phyloP scores from a whole-genome alignment of 2,888 invertebrate genomes.

The Diarsia brunnea region DNA sequence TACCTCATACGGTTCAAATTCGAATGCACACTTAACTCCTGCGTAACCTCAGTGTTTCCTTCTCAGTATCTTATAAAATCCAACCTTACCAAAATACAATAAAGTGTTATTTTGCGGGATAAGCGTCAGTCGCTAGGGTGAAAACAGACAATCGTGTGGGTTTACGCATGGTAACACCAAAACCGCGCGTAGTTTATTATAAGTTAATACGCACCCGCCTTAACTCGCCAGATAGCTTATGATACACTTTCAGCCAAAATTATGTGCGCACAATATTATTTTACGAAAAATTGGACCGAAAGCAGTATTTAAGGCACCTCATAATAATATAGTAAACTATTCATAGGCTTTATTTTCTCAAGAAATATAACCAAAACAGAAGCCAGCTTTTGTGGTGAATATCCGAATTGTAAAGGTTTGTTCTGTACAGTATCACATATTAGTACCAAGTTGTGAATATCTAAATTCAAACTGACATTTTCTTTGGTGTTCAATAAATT shows the following conservation, averaged over 20 bases:
- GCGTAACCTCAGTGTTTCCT: neutral
- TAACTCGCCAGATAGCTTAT: constrained; percentile 74
- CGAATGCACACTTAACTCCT: neutral
- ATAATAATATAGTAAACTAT: neutral
- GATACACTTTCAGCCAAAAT: constrained; percentile 71
- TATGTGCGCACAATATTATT: constrained; percentile 43
- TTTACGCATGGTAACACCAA: constrained; percentile 79
- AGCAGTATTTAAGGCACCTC: constrained; percentile 8
- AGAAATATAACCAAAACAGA: neutral
- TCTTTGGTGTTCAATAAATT: neutral
- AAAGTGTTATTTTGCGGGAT: constrained; percentile 41
- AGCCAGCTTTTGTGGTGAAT: neutral
- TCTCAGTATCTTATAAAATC: constrained; percentile 15
- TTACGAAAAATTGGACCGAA: constrained; percentile 17
- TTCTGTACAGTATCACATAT: neutral
- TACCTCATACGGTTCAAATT: constrained; percentile 4
- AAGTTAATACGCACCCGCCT: constrained; percentile 88
- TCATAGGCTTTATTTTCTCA: neutral
- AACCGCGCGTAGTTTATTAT: constrained; percentile 88
- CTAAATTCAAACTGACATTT: neutral
- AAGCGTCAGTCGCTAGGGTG: constrained; percentile 63
- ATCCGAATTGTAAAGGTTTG: neutral
- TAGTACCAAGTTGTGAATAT: neutral
- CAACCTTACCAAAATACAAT: neutral
- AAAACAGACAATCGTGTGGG: constrained; percentile 53